Conservation (phyloP, 2,888 invertebrate genomes). For the Vannuccia rotundouncinata region DNA sequence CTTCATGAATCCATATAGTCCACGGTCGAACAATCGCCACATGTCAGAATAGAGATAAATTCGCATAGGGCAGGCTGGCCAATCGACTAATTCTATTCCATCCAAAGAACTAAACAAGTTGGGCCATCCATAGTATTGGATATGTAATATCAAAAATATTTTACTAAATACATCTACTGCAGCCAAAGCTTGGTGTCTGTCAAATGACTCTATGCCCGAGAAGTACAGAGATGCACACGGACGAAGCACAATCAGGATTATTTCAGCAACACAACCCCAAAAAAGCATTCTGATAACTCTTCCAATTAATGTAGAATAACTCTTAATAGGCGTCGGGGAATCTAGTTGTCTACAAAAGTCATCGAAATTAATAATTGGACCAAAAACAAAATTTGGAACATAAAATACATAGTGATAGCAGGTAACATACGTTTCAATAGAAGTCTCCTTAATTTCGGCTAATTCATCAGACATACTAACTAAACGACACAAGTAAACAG, state of each 20-base stretch:
- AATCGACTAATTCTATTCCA: background rate
- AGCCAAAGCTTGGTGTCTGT: background rate
- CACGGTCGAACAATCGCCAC: slow-evolving; percentile 27
- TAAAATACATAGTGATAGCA: no score
- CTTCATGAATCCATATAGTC: slow-evolving; percentile 2
- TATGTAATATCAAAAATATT: background rate
- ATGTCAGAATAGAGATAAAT: slow-evolving; percentile 19
- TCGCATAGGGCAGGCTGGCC: slow-evolving; percentile 8
- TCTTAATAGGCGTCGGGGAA: background rate
- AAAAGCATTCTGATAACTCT: background rate
- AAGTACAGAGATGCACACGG: background rate
- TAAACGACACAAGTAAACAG: background rate
- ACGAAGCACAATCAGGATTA: background rate
- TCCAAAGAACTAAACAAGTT: background rate
- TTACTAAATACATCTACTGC: background rate
- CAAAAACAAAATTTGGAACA: background rate
- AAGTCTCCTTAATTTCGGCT: no score
- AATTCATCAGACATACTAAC: background rate
- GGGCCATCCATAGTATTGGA: slow-evolving; percentile 18
- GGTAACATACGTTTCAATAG: no score
- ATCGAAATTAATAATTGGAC: background rate
- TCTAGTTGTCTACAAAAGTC: background rate
- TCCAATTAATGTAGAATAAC: background rate
- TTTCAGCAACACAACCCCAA: background rate
- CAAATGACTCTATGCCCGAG: background rate